Evolutionary conservation across 2,888 invertebrate species (phyloP).

Genomic region (Phyto melanocephala): DNA sequence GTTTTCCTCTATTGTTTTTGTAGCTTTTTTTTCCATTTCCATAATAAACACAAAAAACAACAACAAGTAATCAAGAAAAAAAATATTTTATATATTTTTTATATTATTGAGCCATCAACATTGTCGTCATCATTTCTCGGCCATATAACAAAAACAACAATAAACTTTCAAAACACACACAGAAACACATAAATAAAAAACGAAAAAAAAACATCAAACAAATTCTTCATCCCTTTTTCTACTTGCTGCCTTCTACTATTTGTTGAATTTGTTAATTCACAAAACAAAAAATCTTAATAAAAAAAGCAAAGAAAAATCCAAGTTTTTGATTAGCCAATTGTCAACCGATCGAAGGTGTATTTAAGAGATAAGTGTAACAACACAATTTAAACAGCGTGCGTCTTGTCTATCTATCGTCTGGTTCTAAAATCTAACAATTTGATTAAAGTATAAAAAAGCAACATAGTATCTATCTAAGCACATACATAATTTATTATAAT

Average conservation of each 20-base stretch:
- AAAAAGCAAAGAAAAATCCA: background rate
- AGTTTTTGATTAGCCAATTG: conserved; percentile 11
- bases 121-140: conserved; percentile 9
- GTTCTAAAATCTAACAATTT: no score
- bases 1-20: conserved; percentile 14
- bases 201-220: conserved; percentile 14
- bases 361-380: background rate
- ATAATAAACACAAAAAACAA: conserved; percentile 3
- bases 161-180: background rate
- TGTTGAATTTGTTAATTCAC: background rate
- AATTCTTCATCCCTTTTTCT: background rate
- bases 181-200: background rate
- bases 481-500: background rate
- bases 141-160: conserved; percentile 3
- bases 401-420: no score
- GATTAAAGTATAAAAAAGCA: no score
- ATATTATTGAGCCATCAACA: conserved; percentile 31
- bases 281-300: background rate
- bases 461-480: background rate
- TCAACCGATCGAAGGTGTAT: conserved; percentile 37
- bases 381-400: no score
- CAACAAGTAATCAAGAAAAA: conserved; percentile 19
- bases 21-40: conserved; percentile 12
- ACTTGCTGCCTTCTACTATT: background rate
- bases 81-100: conserved; percentile 9